Conservation (phyloP, 2,888 invertebrate species). For the Tipula unca region DNA sequence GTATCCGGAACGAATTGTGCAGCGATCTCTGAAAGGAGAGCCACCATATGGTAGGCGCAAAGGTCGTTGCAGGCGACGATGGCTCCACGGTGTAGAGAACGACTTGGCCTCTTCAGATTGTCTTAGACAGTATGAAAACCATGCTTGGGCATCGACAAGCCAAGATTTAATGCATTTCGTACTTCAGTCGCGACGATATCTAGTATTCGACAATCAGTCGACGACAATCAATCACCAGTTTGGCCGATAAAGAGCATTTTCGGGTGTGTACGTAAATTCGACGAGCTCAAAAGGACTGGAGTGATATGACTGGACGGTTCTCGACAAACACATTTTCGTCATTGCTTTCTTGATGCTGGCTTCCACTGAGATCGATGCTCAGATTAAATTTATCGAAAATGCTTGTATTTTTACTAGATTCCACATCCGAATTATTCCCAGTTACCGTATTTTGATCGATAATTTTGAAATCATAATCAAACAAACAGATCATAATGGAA, state of each 20-base stretch:
- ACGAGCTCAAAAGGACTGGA: conserved; percentile 67
- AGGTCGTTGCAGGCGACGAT: too few species aligned
- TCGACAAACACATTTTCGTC: background rate
- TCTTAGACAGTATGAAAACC: too few species aligned
- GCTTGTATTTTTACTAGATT: background rate
- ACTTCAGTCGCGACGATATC: conserved; percentile 63
- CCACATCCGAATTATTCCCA: background rate
- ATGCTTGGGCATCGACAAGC: conserved; percentile 57
- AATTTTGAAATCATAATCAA: background rate
- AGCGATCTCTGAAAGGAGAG: too few species aligned
- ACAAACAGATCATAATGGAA: background rate
- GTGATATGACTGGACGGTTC: conserved; percentile 60
- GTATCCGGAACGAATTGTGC: too few species aligned
- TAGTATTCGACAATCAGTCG: conserved; percentile 71
- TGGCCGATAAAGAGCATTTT: conserved; percentile 58
- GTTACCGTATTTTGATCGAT: background rate
- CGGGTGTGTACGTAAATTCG: conserved; percentile 46
- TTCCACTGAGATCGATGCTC: background rate
- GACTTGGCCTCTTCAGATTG: too few species aligned
- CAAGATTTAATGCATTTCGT: conserved; percentile 56
- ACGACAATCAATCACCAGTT: conserved; percentile 69
- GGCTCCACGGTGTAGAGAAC: conserved; percentile 61
- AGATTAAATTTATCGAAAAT: background rate
- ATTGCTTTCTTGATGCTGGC: background rate
- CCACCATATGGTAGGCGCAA: too few species aligned